A percentile compares a stretch with the other conserved stretches of the same genome.
These are phyloP conservation scores for Lepidostoma basale DNA, from an alignment of 1,140 invertebrate genomes.

Conservation along the genomic window DNA sequence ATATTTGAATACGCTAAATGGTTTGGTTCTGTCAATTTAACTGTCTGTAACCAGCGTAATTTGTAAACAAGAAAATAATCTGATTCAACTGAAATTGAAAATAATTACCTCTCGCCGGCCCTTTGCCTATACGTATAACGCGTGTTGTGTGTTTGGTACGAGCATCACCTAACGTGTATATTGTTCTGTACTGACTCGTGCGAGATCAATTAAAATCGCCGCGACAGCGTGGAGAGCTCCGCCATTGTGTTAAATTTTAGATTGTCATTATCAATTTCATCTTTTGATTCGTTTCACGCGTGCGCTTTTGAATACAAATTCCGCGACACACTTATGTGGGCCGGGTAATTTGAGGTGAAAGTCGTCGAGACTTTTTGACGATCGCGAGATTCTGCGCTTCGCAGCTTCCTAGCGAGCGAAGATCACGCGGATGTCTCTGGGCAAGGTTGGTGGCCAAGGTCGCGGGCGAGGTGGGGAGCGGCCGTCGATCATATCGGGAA, in stretches of 20 bases:
- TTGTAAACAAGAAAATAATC: no score
- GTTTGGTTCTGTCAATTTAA: no score
- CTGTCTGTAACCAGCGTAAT: no score
- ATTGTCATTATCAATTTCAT: constrained; percentile 28
- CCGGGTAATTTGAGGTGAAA: constrained; percentile 36
- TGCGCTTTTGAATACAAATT: constrained; percentile 23
- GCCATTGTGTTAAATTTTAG: constrained; percentile 16
- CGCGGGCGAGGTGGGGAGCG: background rate
- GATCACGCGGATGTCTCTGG: constrained; percentile 29
- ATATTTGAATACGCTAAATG: no score
- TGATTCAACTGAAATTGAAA: no score
- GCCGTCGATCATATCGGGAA: constrained; percentile 5
- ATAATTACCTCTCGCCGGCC: no score
- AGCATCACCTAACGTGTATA: no score
- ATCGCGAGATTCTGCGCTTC: constrained; percentile 15
- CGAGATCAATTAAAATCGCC: constrained; percentile 7
- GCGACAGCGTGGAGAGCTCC: constrained; percentile 3
- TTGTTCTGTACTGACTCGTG: background rate
- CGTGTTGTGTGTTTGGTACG: no score
- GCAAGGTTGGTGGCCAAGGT: constrained; percentile 38
- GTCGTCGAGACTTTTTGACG: constrained; percentile 18
- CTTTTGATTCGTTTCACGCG: constrained; percentile 22
- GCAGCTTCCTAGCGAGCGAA: constrained; percentile 15
- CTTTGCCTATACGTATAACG: no score
- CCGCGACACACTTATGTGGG: constrained; percentile 35